Evolutionary conservation across 2,888 invertebrate species (phyloP).

Genomic region (Branchellion lobata): DNA sequence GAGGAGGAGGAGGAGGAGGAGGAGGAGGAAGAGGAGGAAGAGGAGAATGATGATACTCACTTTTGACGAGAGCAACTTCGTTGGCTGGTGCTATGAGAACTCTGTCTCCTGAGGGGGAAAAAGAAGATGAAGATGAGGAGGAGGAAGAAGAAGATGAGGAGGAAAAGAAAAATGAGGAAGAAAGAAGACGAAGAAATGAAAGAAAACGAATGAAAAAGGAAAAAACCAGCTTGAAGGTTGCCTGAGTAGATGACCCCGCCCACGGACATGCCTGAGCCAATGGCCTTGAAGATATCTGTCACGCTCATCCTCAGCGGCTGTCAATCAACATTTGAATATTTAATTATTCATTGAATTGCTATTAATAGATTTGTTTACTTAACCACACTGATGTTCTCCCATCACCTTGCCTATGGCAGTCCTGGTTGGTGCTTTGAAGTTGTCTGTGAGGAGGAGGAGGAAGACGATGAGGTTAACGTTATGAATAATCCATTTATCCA

Average conservation of each 20-base stretch:
- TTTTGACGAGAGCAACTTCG: constrained; percentile 80
- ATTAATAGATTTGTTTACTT: too few relatives aligned
- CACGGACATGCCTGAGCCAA: constrained; percentile 82
- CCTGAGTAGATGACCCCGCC: constrained; percentile 91
- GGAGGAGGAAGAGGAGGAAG: neutral
- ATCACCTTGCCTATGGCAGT: too few relatives aligned
- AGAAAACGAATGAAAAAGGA: too few relatives aligned
- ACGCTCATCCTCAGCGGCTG: constrained; percentile 84
- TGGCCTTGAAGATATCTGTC: constrained; percentile 88
- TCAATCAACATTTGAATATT: neutral
- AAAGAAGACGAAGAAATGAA: neutral
- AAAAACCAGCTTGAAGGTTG: constrained; percentile 70
- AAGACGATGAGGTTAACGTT: too few relatives aligned
- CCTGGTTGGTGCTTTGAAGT: too few relatives aligned
- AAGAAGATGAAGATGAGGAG: too few relatives aligned
- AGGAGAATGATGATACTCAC: constrained; percentile 58
- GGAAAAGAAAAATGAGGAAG: neutral
- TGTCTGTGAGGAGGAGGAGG: too few relatives aligned
- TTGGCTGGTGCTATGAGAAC: constrained; percentile 81
- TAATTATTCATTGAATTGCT: too few relatives aligned
- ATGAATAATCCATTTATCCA: too few relatives aligned
- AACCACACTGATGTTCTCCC: too few relatives aligned
- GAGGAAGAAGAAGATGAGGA: too few relatives aligned
- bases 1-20: neutral
- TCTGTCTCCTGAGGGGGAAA: constrained; percentile 70